phyloP scores from a whole-genome alignment of 2,113 vertebrate species.

The Rhipidura dahli region DNA sequence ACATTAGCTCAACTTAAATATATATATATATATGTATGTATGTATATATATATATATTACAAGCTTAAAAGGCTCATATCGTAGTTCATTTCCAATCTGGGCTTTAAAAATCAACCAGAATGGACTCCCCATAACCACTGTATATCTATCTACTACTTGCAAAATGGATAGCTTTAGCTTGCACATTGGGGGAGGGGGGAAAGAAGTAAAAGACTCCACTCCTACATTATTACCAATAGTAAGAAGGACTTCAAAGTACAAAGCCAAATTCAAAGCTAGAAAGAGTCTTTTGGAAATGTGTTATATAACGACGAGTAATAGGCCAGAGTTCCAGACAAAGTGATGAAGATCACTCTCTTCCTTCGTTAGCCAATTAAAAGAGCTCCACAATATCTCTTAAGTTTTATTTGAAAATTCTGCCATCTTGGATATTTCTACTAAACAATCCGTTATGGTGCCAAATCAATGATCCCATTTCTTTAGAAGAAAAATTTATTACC shows the following conservation, averaged over 20 bases:
- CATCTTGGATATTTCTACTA: not conserved
- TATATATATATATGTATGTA: not conserved
- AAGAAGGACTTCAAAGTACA: not conserved
- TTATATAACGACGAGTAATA: not conserved
- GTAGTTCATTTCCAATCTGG: slow-evolving; percentile 71
- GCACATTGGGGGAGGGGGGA: not conserved
- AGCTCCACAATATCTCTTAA: not conserved
- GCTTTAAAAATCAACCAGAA: slow-evolving; percentile 47
- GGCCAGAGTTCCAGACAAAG: not conserved
- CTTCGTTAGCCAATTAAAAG: not conserved
- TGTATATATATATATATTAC: slow-evolving; percentile 52
- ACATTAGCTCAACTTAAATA: slow-evolving; percentile 75
- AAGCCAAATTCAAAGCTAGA: slow-evolving; percentile 22
- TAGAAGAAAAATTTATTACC: not conserved
- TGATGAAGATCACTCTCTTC: not conserved
- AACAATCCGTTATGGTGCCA: not conserved
- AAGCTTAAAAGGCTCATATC: slow-evolving; percentile 69
- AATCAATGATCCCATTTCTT: not conserved
- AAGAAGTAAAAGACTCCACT: not conserved
- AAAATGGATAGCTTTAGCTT: not conserved
- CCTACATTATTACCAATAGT: not conserved
- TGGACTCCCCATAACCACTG: slow-evolving; percentile 27
- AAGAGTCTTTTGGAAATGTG: not conserved
- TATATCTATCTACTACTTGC: not conserved
- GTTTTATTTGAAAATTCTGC: not conserved